These are phyloP conservation scores for Seriola rivoliana DNA, from an alignment of 2,113 vertebrate species.

Conservation along the genomic window DNA sequence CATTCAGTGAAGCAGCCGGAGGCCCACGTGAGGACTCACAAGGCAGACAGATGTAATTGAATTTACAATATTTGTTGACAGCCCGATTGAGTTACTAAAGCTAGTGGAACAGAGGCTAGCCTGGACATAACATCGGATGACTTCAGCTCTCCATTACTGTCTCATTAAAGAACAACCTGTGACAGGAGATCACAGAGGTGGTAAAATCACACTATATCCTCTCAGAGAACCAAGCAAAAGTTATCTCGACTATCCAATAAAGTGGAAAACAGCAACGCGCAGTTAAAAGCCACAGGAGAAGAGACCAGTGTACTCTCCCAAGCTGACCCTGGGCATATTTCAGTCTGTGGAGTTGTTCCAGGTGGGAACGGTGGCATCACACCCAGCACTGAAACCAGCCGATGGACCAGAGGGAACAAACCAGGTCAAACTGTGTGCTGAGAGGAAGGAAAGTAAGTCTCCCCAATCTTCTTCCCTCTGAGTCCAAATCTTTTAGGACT, in stretches of 20 bases:
- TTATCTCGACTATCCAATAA: constrained; percentile 9
- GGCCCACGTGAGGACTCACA: too few relatives aligned
- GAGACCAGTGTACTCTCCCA: not conserved
- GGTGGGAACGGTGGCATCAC: constrained; percentile 5
- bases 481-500: not conserved
- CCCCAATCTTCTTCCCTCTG: not conserved
- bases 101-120: not conserved
- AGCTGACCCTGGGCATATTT: not conserved
- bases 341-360: constrained; percentile 13
- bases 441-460: constrained; percentile 15
- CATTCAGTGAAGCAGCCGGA: too few relatives aligned
- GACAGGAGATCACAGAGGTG: constrained; percentile 20
- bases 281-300: constrained; percentile 18
- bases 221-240: constrained; percentile 17
- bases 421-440: not conserved
- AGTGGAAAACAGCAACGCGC: constrained; percentile 8
- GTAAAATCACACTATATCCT: constrained; percentile 18
- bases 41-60: too few relatives aligned
- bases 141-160: not conserved
- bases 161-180: constrained; percentile 8
- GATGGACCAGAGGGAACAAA: constrained; percentile 16
- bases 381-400: constrained; percentile 6
- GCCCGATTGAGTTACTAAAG: not conserved
- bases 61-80: too few relatives aligned
- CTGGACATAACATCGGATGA: not conserved